A percentile compares a stretch with the other conserved stretches of the same genome.
These are phyloP conservation scores for Hipparchia semele DNA, from an alignment of 2,888 invertebrate genomes.

Conservation along the genomic window DNA sequence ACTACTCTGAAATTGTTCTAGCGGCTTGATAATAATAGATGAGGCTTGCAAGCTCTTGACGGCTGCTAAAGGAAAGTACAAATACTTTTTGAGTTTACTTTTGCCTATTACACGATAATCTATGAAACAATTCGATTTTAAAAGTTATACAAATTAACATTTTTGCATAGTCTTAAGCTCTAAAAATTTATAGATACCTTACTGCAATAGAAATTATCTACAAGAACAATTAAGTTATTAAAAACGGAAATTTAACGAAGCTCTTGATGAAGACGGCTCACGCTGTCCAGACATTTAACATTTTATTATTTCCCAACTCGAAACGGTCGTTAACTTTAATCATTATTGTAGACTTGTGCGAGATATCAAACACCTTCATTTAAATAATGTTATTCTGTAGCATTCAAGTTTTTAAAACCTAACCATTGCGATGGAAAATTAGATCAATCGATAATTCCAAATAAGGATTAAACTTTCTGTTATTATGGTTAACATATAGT, in stretches of 20 bases:
- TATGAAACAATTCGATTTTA: not conserved
- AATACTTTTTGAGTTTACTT: constrained; percentile 12
- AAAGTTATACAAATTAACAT: not conserved
- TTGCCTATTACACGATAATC: not conserved
- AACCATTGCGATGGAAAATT: not conserved
- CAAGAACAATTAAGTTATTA: not conserved
- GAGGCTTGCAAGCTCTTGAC: constrained; percentile 58
- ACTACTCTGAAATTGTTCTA: constrained; percentile 67
- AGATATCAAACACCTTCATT: not conserved
- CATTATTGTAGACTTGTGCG: constrained; percentile 1
- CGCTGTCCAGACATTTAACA: not conserved
- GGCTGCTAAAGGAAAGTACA: constrained; percentile 32
- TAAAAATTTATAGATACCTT: not conserved
- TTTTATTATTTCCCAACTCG: too few relatives aligned
- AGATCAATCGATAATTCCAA: constrained; percentile 9
- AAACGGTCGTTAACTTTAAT: not conserved
- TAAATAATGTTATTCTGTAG: not conserved
- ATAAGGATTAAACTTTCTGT: constrained; percentile 3
- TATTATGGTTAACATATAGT: not conserved
- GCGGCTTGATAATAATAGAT: constrained; percentile 74
- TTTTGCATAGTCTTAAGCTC: not conserved
- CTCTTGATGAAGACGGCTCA: not conserved
- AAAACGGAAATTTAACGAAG: not conserved
- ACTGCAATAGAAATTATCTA: not conserved
- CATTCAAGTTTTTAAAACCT: not conserved